Evolutionary conservation across 2,113 vertebrate genomes (phyloP), one percentile per base, ranked within the genome.

Genomic region (Protobothrops mucrosquamatus): DNA sequence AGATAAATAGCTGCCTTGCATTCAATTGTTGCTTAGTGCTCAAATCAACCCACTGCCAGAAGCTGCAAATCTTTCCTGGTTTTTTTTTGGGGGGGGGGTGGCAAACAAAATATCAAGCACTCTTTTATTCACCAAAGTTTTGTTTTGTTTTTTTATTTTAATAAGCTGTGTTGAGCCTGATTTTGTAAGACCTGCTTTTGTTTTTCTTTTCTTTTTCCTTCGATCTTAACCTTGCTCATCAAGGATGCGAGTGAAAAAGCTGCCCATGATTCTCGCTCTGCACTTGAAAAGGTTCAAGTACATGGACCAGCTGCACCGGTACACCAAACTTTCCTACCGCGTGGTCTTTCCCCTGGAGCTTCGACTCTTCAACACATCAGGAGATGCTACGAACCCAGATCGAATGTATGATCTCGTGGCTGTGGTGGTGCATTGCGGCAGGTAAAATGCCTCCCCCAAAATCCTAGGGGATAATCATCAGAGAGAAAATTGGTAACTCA

Each of bases 231-330:
- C 43, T 5, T 89, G 0, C 85, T 69, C 3, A 10, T 9, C 4
- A 92, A 99, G 99, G 95, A 99, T 99, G 99, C 96, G 98, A 93
- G 99, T 99, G 61, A 99, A 99, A 94, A 99, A 99, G 98, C 97
- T 99, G 74, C 99, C 99, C 90, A 99, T 99, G 98, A 99, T 99
- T 95, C 98, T 99, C 64, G 98, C 98, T 8, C 98, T 99, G 95
- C 99, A 99, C 97, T 96, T 99, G 93, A 99, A 99, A 97, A 98
- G 99, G 96, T 99, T 99, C 95, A 99, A 99, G 34, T 99, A 99
- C 97, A 99, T 99, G 98, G 99, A 99, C 97, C 99, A 99, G 97
- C 97, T 99, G 94, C 98, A 99, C 96, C 98, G 99, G 92, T 99
- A 99, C 97, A 99, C 99, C 97, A 99, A 99, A 91, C 98, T 99